A percentile compares a stretch with the other conserved stretches of the same genome.
Evolutionary conservation across 2,797 vertebrate genomes (phyloP).

Genomic region (Parambassis ranga): DNA sequence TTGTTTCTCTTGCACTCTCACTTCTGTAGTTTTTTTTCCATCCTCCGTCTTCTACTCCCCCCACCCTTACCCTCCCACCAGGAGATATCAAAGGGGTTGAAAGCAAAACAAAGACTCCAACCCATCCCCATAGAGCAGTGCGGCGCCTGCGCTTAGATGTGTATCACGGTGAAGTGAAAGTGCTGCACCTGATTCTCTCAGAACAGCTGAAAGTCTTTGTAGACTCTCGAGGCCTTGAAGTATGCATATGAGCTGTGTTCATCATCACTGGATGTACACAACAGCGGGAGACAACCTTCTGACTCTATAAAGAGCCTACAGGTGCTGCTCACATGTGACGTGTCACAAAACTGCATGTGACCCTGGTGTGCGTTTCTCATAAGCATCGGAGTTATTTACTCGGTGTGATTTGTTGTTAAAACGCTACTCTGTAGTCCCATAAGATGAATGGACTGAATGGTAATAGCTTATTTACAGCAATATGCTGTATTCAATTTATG

Average conservation of each 20-base stretch:
- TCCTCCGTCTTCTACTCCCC: slow-evolving; percentile 5
- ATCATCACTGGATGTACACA: slow-evolving; percentile 48
- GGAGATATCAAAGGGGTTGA: slow-evolving; percentile 63
- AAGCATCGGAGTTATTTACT: slow-evolving; percentile 28
- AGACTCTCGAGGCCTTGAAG: slow-evolving; percentile 52
- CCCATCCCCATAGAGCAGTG: slow-evolving; percentile 40
- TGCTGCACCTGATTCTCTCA: slow-evolving; percentile 59
- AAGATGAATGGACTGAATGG: slow-evolving; percentile 17
- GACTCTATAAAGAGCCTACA: slow-evolving; percentile 34
- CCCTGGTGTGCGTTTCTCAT: slow-evolving; percentile 1
- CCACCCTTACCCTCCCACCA: slow-evolving; percentile 36
- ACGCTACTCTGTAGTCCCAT: not conserved
- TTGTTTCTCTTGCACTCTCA: not conserved
- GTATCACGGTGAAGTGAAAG: slow-evolving; percentile 48
- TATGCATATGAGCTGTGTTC: slow-evolving; percentile 41
- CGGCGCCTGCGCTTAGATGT: slow-evolving; percentile 40
- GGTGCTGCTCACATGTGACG: slow-evolving; percentile 34
- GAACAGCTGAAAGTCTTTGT: slow-evolving; percentile 56
- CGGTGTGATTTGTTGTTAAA: slow-evolving; percentile 12
- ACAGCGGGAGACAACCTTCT: slow-evolving; percentile 34
- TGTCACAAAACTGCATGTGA: slow-evolving; percentile 32
- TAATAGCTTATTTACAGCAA: slow-evolving; percentile 32
- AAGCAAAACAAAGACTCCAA: slow-evolving; percentile 68
- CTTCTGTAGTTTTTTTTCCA: not conserved
- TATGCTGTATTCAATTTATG: slow-evolving; percentile 20